These are phyloP conservation scores for Hypocryptadius cinnamomeus DNA, from an alignment of 2,113 vertebrate genomes.

Conservation along the genomic window DNA sequence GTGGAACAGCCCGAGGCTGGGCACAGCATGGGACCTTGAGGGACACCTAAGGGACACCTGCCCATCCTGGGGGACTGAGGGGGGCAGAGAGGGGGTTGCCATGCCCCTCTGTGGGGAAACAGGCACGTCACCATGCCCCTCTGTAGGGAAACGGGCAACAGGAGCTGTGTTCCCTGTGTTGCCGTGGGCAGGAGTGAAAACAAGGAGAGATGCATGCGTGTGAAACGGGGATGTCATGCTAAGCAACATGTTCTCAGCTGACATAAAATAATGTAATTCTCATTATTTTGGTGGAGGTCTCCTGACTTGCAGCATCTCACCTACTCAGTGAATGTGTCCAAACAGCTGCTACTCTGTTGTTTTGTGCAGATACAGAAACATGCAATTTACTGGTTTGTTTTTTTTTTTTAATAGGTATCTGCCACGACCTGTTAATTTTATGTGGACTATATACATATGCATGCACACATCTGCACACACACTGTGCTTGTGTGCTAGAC, in stretches of 20 bases:
- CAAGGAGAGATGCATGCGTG: fast-evolving
- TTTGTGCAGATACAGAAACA: not conserved
- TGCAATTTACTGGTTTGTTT: fast-evolving
- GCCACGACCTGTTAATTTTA: fast-evolving
- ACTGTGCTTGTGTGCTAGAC: no score
- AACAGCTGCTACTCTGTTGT: fast-evolving
- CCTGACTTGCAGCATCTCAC: no score
- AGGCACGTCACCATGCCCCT: fast-evolving
- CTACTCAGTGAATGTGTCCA: no score
- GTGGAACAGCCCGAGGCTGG: no score
- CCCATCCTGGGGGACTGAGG: no score
- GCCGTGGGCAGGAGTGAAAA: not conserved
- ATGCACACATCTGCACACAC: fast-evolving
- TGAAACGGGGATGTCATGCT: fast-evolving
- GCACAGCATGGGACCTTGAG: not conserved
- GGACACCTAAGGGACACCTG: not conserved
- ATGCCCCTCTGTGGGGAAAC: fast-evolving
- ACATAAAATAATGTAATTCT: not conserved
- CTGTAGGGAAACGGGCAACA: fast-evolving
- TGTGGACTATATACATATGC: fast-evolving
- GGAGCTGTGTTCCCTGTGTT: fast-evolving
- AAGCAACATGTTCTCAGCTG: fast-evolving
- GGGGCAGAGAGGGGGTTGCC: fast-evolving
- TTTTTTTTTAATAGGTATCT: not conserved
- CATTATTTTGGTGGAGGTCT: not conserved